These are phyloP conservation scores for Scrobipalpa costella DNA, from an alignment of 2,888 invertebrate species.

Conservation along the genomic window DNA sequence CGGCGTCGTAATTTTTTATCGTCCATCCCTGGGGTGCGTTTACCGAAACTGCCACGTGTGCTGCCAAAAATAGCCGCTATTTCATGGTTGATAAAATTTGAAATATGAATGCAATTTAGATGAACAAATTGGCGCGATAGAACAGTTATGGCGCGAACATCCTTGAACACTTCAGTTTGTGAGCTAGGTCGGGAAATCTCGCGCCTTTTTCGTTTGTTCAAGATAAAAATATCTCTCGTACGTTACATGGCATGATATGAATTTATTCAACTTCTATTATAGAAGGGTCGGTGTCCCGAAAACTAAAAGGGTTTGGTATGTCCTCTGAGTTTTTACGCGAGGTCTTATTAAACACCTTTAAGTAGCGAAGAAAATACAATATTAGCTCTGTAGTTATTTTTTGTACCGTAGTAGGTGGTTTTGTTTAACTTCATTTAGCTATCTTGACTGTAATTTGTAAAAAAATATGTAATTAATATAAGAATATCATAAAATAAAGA, in stretches of 20 bases:
- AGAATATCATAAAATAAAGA: too few relatives aligned
- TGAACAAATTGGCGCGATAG: conserved; percentile 26
- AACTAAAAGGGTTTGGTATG: background rate
- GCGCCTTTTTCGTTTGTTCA: background rate
- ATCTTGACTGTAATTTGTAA: too few relatives aligned
- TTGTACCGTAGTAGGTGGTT: too few relatives aligned
- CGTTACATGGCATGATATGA: background rate
- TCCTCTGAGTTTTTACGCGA: too few relatives aligned
- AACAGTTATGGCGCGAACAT: conserved; percentile 8
- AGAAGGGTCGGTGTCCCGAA: background rate
- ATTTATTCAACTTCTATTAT: background rate
- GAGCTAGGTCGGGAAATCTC: background rate
- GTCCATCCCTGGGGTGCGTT: conserved; percentile 52
- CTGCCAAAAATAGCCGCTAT: conserved; percentile 42
- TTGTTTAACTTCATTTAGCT: too few relatives aligned
- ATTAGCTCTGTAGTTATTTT: too few relatives aligned
- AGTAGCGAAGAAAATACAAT: too few relatives aligned
- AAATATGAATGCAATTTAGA: conserved; percentile 32
- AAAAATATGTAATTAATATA: too few relatives aligned
- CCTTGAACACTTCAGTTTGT: background rate
- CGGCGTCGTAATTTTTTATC: conserved; percentile 62
- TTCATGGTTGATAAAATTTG: conserved; percentile 36
- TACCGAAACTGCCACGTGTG: conserved; percentile 41
- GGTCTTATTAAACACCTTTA: too few relatives aligned
- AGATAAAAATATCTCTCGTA: background rate